Evolutionary conservation across 2,888 invertebrate species (phyloP).

Genomic region (Tenthredo notha): DNA sequence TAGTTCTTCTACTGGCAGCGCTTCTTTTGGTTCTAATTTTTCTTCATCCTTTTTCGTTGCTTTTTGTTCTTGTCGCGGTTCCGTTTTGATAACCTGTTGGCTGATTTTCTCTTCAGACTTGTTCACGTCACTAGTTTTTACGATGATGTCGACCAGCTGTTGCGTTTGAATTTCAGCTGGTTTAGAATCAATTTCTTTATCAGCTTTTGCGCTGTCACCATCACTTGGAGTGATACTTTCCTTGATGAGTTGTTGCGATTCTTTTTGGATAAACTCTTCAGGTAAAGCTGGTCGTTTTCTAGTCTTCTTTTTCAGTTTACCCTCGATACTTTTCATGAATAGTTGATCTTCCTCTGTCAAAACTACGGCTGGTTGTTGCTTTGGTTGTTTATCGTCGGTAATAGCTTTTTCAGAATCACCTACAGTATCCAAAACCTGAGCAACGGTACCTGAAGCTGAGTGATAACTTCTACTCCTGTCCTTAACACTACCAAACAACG

Average conservation of each 20-base stretch:
- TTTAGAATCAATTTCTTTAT: conserved; percentile 18
- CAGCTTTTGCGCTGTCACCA: conserved; percentile 2
- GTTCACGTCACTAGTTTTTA: not conserved
- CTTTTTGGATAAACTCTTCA: conserved; percentile 58
- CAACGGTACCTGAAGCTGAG: conserved; percentile 19
- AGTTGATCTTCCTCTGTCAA: conserved; percentile 55
- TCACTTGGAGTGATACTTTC: not conserved
- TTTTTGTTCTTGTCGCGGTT: not conserved
- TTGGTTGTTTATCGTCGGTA: conserved; percentile 38
- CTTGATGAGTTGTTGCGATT: conserved; percentile 54
- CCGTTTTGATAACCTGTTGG: not conserved
- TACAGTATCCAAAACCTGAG: conserved; percentile 11
- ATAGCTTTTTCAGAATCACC: conserved; percentile 15
- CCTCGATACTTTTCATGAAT: conserved; percentile 61
- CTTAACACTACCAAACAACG: conserved; percentile 74
- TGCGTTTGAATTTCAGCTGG: not conserved
- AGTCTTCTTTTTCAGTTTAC: conserved; percentile 62
- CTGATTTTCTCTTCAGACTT: conserved; percentile 14
- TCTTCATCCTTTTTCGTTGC: not conserved
- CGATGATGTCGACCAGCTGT: not conserved
- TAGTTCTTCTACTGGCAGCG: not conserved
- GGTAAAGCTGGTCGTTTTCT: conserved; percentile 63
- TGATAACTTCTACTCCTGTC: conserved; percentile 65
- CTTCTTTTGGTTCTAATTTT: not conserved
- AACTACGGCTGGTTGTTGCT: not conserved